Conservation (phyloP, 2,113 vertebrate genomes). For the Patagioenas fasciata region DNA sequence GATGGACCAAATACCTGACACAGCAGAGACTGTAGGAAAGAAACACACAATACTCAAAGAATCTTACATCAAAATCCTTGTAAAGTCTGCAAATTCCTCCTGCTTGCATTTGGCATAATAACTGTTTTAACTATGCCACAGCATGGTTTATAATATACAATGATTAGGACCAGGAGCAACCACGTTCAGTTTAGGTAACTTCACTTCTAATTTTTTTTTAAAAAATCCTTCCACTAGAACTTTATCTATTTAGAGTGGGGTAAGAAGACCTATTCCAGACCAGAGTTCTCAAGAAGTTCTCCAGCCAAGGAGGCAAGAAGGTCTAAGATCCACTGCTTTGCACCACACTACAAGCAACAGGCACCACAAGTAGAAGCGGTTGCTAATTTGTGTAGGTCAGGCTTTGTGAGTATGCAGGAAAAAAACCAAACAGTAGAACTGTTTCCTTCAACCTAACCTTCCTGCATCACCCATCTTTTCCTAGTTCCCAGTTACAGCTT, state of each 20-base stretch:
- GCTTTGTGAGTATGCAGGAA: neutral
- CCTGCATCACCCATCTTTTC: neutral
- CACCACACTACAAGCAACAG: neutral
- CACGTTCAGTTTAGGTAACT: neutral
- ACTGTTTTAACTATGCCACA: neutral
- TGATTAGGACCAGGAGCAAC: neutral
- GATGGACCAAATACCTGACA: neutral
- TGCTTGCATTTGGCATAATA: neutral
- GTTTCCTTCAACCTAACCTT: neutral
- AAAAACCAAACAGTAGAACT: rapidly evolving
- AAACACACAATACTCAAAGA: neutral
- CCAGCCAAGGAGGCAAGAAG: neutral
- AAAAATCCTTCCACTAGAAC: neutral
- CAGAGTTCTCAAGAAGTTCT: neutral
- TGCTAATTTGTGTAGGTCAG: neutral
- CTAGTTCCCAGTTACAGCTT: neutral
- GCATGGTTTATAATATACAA: neutral
- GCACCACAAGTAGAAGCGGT: neutral
- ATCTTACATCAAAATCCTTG: neutral
- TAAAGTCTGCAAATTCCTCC: neutral
- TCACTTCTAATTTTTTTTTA: neutral
- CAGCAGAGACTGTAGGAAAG: neutral
- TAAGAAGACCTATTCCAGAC: neutral
- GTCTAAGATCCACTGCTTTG: neutral
- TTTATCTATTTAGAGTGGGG: neutral